These are phyloP conservation scores for Bradypus variegatus DNA, from an alignment of 2,797 vertebrate genomes.

Conservation along the genomic window DNA sequence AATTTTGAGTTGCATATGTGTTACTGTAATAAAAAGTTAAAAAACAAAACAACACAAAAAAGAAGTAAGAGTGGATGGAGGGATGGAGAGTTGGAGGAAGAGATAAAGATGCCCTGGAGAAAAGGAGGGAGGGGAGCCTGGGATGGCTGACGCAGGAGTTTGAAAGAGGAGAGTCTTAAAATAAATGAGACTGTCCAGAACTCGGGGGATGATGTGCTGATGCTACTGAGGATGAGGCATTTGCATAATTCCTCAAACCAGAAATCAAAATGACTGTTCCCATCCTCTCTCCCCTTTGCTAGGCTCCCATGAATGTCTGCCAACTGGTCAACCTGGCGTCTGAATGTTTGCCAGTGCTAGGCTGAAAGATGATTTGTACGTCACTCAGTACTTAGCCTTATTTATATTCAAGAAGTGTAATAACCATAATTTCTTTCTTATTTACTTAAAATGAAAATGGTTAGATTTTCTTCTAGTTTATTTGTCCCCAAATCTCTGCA, in stretches of 20 bases:
- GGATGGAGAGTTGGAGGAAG: not conserved
- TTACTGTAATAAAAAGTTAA: no score
- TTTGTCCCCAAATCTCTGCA: not conserved
- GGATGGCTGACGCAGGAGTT: not conserved
- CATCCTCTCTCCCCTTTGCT: not conserved
- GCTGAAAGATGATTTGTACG: not conserved
- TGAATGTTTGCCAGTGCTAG: not conserved
- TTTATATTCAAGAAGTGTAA: not conserved
- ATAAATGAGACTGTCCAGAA: accelerated
- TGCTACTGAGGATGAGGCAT: not conserved
- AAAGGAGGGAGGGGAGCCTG: no score
- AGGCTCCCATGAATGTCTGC: not conserved
- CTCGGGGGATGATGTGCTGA: not conserved
- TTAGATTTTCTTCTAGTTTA: not conserved
- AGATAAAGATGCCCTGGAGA: not conserved
- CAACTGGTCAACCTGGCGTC: not conserved
- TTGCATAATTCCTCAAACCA: not conserved
- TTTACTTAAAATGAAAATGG: not conserved
- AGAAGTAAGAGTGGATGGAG: no score
- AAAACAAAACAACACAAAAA: no score
- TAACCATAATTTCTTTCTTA: not conserved
- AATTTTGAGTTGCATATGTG: no score
- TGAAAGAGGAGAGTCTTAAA: not conserved
- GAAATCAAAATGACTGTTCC: not conserved
- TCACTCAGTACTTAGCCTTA: not conserved